Percentiles rank a stretch among this genome's conserved stretches.
Evolutionary conservation across 2,113 vertebrate species (phyloP).

Genomic region (Proterorhinus semilunaris): DNA sequence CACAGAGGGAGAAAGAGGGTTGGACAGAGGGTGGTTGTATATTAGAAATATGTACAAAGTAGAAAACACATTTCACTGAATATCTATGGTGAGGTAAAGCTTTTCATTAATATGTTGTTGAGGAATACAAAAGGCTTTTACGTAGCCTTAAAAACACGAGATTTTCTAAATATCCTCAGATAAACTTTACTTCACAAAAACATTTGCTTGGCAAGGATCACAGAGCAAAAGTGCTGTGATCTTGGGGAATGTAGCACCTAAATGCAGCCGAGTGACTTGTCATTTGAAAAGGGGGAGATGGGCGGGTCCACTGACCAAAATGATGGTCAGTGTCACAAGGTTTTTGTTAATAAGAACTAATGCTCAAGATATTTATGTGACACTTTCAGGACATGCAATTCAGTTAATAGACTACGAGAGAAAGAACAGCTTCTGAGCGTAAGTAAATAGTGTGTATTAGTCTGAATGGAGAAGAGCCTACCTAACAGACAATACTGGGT

Average conservation of each 20-base stretch:
- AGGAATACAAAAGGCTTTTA: not conserved
- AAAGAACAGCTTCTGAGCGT: not conserved
- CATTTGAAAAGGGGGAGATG: conserved; percentile 46
- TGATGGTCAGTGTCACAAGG: conserved; percentile 49
- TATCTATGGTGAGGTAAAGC: not conserved
- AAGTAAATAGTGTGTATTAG: not conserved
- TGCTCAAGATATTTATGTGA: not conserved
- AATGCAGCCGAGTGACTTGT: conserved; percentile 52
- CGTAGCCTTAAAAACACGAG: not conserved
- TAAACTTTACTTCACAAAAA: not conserved
- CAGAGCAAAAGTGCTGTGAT: conserved; percentile 18
- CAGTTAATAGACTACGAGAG: not conserved
- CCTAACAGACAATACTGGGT: not conserved
- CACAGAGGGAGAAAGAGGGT: conserved; percentile 40
- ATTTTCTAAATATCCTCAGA: not conserved
- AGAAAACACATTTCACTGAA: conserved; percentile 3
- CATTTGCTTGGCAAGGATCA: too few species aligned
- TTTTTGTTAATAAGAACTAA: conserved; percentile 18
- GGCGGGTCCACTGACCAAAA: conserved; percentile 17
- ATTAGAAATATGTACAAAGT: conserved; percentile 22
- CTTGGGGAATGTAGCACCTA: conserved; percentile 67
- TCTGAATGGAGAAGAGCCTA: too few species aligned
- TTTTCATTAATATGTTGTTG: not conserved
- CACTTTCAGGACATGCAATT: not conserved
- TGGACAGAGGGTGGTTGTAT: conserved; percentile 40